phyloP scores from a whole-genome alignment of 1,140 invertebrate genomes.

The Halictus rubicundus region DNA sequence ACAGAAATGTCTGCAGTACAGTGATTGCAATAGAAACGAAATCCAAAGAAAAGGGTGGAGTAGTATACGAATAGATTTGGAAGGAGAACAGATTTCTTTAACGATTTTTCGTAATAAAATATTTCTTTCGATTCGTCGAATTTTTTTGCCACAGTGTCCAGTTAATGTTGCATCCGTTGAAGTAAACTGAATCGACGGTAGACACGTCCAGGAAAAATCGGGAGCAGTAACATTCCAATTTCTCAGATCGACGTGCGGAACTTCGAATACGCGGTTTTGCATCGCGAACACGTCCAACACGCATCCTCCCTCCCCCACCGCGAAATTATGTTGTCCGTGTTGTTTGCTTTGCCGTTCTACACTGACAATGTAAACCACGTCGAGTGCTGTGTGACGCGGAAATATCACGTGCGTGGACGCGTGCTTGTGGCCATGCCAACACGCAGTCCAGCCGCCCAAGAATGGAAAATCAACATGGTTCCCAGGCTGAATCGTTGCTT shows the following conservation, averaged over 20 bases:
- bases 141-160: no score
- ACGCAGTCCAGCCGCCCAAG: slow-evolving; percentile 27
- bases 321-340: slow-evolving; percentile 29
- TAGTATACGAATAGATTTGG: no score
- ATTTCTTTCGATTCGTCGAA: no score
- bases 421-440: slow-evolving; percentile 33
- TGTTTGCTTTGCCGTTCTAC: slow-evolving; percentile 39
- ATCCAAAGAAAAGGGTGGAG: no score
- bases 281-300: slow-evolving; percentile 23
- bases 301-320: slow-evolving; percentile 14
- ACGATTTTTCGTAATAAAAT: no score
- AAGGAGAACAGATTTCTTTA: no score
- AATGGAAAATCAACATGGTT: slow-evolving; percentile 55
- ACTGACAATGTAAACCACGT: slow-evolving; percentile 49
- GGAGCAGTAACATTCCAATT: background rate
- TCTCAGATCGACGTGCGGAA: background rate
- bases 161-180: no score
- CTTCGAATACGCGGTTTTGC: background rate
- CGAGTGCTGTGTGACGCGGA: background rate
- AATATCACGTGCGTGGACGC: slow-evolving; percentile 5
- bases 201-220: background rate
- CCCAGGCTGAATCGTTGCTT: slow-evolving; percentile 23
- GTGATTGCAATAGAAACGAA: no score
- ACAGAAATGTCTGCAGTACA: no score
- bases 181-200: no score